These are phyloP conservation scores for Nephrotoma guestfalica DNA, from an alignment of 2,888 invertebrate genomes.

Conservation along the genomic window DNA sequence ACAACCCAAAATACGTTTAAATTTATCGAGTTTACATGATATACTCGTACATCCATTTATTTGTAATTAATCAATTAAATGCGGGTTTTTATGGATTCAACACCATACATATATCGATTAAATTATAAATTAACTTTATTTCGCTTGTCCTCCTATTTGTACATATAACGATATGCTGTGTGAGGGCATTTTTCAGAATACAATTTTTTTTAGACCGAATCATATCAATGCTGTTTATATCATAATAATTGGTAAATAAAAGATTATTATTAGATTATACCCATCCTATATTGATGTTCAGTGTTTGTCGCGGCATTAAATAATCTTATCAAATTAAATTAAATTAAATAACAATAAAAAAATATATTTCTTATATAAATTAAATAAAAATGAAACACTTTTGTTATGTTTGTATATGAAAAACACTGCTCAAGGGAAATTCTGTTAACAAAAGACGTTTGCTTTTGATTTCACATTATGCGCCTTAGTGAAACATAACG, in stretches of 20 bases:
- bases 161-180: background rate
- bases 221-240: background rate
- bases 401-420: background rate
- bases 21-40: background rate
- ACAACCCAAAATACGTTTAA: background rate
- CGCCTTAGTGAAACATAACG: background rate
- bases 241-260: background rate
- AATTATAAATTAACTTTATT: background rate
- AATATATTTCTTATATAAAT: background rate
- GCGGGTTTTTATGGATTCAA: background rate
- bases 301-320: background rate
- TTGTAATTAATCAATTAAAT: background rate
- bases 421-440: background rate
- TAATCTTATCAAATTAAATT: background rate
- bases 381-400: background rate
- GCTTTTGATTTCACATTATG: background rate
- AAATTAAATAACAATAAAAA: background rate
- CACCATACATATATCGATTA: background rate
- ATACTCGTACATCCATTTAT: background rate
- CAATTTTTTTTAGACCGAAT: background rate
- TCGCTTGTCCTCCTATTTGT: background rate
- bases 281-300: background rate
- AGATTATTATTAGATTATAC: background rate
- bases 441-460: background rate
- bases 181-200: background rate